These are phyloP conservation scores for Buteo buteo DNA, from an alignment of 2,113 vertebrate genomes.

Conservation along the genomic window DNA sequence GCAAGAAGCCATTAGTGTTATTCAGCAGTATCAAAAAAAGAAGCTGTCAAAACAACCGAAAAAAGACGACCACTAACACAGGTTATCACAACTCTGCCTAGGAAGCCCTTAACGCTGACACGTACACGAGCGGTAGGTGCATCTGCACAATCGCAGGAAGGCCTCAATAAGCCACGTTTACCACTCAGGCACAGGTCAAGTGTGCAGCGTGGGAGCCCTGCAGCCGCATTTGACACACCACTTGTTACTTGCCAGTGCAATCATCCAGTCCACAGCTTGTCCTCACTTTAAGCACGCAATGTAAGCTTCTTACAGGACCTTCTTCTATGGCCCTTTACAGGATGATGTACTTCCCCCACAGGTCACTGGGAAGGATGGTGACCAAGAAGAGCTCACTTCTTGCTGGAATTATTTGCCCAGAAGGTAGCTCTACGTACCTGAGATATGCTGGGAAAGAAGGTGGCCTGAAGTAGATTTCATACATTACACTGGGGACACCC, in stretches of 20 bases:
- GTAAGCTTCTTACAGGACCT: background rate
- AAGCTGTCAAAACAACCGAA: background rate
- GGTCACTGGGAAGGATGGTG: background rate
- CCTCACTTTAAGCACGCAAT: background rate
- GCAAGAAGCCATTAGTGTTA: background rate
- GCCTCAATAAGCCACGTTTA: background rate
- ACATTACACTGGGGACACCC: background rate
- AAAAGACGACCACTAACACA: background rate
- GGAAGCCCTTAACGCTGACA: background rate
- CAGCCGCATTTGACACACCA: fast-evolving
- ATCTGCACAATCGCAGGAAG: background rate
- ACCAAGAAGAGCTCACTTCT: background rate
- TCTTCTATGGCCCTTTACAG: background rate
- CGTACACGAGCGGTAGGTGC: fast-evolving
- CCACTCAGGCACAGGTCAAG: background rate
- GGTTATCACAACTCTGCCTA: background rate
- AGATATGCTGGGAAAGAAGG: background rate
- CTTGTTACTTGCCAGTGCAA: background rate
- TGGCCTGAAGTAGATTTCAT: background rate
- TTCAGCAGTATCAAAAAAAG: background rate
- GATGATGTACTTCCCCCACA: background rate
- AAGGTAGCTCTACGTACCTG: background rate
- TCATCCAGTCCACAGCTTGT: background rate
- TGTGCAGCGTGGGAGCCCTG: background rate
- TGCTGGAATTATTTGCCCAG: background rate